Conservation (phyloP, 2,113 vertebrate species). For the Xenopus tropicalis region DNA sequence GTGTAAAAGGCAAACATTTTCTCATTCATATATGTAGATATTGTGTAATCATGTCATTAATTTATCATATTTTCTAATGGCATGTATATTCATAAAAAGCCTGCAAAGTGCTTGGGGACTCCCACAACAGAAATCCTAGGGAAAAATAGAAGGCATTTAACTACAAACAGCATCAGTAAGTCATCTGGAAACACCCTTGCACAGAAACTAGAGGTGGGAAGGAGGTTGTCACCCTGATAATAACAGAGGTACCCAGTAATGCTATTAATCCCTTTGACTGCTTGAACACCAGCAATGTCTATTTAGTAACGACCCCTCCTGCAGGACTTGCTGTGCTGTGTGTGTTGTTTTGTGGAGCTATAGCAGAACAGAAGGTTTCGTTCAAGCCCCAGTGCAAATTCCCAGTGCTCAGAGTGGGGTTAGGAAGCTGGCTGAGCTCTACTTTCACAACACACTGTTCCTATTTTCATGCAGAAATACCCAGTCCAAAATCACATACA, state of each 20-base stretch:
- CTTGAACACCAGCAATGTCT: too few relatives aligned
- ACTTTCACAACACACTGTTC: neutral
- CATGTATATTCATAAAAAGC: too few relatives aligned
- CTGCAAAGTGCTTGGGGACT: too few relatives aligned
- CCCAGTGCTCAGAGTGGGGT: neutral
- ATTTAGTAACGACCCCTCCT: too few relatives aligned
- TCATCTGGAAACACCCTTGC: too few relatives aligned
- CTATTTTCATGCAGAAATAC: neutral
- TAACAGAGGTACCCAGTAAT: neutral
- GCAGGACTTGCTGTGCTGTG: neutral
- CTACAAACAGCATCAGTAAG: neutral
- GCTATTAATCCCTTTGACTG: neutral
- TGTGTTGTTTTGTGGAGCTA: neutral
- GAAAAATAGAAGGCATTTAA: neutral
- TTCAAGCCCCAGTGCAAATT: neutral
- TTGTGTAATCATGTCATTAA: too few relatives aligned
- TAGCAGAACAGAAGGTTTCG: neutral
- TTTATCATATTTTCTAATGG: too few relatives aligned
- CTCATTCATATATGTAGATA: too few relatives aligned
- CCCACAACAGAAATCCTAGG: too few relatives aligned
- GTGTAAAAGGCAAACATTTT: too few relatives aligned
- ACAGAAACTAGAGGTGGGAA: neutral
- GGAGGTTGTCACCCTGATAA: neutral
- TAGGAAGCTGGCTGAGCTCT: neutral
- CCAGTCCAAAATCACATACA: slow-evolving; percentile 6